Conservation (phyloP, 2,888 invertebrate species). For the Geotrupes spiniger region DNA sequence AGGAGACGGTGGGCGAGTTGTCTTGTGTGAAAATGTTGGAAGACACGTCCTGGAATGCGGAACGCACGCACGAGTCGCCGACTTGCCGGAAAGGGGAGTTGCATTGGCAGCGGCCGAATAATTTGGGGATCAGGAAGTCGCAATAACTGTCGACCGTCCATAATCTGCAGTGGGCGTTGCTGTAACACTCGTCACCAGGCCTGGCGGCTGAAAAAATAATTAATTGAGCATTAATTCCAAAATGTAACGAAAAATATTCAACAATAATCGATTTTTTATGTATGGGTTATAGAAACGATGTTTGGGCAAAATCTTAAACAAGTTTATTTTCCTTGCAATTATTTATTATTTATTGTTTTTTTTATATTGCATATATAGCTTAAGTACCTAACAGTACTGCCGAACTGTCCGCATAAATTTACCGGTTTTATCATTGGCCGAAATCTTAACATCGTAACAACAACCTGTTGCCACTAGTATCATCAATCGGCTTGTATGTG, state of each 20-base stretch:
- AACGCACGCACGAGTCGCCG: constrained; percentile 62
- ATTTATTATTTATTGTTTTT: no score
- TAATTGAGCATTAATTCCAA: constrained; percentile 4
- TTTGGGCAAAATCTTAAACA: no score
- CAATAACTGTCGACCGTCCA: constrained; percentile 83
- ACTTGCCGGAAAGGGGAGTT: constrained; percentile 63
- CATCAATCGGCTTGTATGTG: no score
- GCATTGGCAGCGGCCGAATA: constrained; percentile 86
- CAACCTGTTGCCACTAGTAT: no score
- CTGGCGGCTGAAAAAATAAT: constrained; percentile 68
- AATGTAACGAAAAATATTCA: no score
- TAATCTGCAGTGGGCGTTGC: constrained; percentile 82
- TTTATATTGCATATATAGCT: no score
- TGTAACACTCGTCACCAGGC: constrained; percentile 85
- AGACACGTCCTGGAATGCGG: constrained; percentile 45
- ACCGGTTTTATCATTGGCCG: no score
- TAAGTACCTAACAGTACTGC: no score
- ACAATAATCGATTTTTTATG: background rate
- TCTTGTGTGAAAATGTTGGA: constrained; percentile 18
- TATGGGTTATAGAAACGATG: no score
- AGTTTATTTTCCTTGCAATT: no score
- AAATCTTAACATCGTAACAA: no score
- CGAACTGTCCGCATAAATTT: no score
- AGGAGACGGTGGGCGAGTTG: constrained; percentile 29
- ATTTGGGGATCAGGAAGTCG: constrained; percentile 84